Conservation (phyloP, 2,113 vertebrate species). For the Furnarius figulus region DNA sequence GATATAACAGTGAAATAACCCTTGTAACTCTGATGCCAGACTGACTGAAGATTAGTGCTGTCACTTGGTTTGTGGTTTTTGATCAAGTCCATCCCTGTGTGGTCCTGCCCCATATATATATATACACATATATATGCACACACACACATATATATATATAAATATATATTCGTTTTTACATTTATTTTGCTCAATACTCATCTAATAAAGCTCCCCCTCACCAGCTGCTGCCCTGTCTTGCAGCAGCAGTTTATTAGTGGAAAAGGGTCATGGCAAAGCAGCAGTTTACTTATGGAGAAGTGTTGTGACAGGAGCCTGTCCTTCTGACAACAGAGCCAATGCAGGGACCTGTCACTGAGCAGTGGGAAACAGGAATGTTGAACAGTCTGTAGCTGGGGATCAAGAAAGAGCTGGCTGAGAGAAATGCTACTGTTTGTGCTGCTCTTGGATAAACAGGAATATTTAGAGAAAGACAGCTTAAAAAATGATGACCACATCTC, state of each 20-base stretch:
- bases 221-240: background rate
- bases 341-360: background rate
- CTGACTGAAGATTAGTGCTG: background rate
- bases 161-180: background rate
- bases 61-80: background rate
- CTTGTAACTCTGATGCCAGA: background rate
- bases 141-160: background rate
- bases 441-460: background rate
- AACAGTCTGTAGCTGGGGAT: background rate
- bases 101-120: background rate
- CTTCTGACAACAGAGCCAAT: background rate
- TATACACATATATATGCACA: too few species aligned
- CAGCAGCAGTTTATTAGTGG: background rate
- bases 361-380: background rate
- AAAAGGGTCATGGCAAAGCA: background rate
- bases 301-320: background rate
- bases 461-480: background rate
- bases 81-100: background rate
- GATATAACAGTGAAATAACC: background rate
- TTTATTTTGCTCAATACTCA: background rate
- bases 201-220: rapidly evolving
- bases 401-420: background rate
- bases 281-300: background rate
- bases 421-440: background rate
- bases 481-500: background rate